Evolutionary conservation across 2,113 vertebrate genomes (phyloP).

Genomic region (Phaethornis superciliosus): DNA sequence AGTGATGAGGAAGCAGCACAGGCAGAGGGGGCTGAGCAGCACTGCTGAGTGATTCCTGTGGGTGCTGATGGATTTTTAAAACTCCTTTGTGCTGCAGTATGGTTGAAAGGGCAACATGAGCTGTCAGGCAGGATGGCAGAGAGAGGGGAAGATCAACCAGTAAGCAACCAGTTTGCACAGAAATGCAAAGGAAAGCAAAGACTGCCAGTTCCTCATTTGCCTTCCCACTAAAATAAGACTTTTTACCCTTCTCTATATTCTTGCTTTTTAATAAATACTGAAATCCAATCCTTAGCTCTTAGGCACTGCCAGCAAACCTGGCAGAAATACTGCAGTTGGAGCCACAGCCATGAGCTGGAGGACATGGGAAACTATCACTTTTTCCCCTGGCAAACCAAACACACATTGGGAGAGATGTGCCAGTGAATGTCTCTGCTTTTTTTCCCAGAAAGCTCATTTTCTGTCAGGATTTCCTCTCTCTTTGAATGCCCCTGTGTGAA

Average conservation of each 20-base stretch:
- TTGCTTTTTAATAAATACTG: background rate
- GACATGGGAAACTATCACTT: background rate
- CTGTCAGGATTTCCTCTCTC: background rate
- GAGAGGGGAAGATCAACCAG: background rate
- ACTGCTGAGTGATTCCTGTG: background rate
- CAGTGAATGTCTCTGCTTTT: background rate
- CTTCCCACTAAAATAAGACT: background rate
- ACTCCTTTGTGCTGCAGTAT: background rate
- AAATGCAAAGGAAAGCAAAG: background rate
- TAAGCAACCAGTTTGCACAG: background rate
- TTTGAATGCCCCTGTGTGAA: background rate
- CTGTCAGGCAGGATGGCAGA: background rate
- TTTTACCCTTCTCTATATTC: background rate
- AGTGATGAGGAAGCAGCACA: background rate
- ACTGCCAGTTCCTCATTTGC: background rate
- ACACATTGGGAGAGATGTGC: background rate
- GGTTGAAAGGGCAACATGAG: background rate
- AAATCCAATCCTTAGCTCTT: background rate
- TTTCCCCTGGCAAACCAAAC: conserved; percentile 13
- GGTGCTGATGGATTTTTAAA: background rate
- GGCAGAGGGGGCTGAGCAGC: background rate
- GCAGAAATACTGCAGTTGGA: background rate
- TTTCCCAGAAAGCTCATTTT: background rate
- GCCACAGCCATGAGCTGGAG: background rate
- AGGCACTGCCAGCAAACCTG: conserved; percentile 14